Percentiles rank a stretch among this genome's conserved stretches.
Evolutionary conservation across 2,888 invertebrate species (phyloP).

Genomic region (Mythimna ferrago): DNA sequence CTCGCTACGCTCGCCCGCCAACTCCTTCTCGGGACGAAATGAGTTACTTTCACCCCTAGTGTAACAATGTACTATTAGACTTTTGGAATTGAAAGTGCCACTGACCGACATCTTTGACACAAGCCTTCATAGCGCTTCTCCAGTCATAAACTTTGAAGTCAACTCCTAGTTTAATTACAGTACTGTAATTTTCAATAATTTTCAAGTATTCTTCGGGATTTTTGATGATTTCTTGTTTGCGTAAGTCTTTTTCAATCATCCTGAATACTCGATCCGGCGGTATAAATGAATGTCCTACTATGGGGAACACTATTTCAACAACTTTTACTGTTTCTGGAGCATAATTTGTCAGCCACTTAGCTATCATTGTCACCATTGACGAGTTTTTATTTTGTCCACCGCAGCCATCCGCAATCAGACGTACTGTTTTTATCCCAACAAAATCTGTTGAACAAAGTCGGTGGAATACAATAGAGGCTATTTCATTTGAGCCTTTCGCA

Average conservation of each 20-base stretch:
- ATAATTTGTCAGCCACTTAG: conserved; percentile 53
- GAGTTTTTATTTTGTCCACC: conserved; percentile 70
- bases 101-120: conserved; percentile 52
- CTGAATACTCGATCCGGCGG: too few relatives aligned
- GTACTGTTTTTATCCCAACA: conserved; percentile 48
- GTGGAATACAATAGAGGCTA: conserved; percentile 52
- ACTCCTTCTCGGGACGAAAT: too few relatives aligned
- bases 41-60: too few relatives aligned
- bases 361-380: conserved; percentile 61
- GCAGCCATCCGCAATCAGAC: conserved; percentile 69
- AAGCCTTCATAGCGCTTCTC: conserved; percentile 43
- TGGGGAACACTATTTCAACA: conserved; percentile 61
- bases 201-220: conserved; percentile 59
- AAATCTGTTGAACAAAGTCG: conserved; percentile 45
- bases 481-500: conserved; percentile 46
- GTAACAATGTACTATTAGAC: too few relatives aligned
- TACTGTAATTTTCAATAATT: conserved; percentile 47
- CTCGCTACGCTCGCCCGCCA: too few relatives aligned
- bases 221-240: conserved; percentile 53
- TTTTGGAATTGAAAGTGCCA: conserved; percentile 41
- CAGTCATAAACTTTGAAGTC: conserved; percentile 52
- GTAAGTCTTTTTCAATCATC: conserved; percentile 37
- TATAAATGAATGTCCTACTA: conserved; percentile 59
- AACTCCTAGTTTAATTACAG: conserved; percentile 41
- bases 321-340: conserved; percentile 53